Percentiles rank a stretch among this genome's conserved stretches.
Evolutionary conservation across 2,797 vertebrate species (phyloP).

Genomic region (Poeciliopsis turneri): DNA sequence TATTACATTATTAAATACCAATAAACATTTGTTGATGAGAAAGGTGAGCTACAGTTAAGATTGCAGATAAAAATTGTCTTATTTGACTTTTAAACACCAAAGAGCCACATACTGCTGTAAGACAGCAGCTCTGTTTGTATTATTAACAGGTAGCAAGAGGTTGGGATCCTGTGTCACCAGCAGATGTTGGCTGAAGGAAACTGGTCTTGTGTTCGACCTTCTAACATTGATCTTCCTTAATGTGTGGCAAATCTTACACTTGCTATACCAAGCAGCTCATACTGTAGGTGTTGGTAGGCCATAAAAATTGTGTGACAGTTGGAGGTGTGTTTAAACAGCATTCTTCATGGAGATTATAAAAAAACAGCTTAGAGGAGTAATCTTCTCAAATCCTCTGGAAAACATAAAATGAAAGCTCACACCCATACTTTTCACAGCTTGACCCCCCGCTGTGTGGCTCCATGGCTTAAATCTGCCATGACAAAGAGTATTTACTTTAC

Average conservation of each 20-base stretch:
- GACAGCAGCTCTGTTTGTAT: conserved; percentile 42
- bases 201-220: not conserved
- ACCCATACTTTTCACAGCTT: conserved; percentile 14
- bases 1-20: not conserved
- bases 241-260: not conserved
- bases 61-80: conserved; percentile 15
- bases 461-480: not conserved
- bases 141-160: conserved; percentile 51
- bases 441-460: not conserved
- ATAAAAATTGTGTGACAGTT: not conserved
- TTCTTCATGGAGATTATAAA: conserved; percentile 27
- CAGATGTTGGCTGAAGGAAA: conserved; percentile 10
- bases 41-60: conserved; percentile 20
- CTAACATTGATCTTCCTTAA: not conserved
- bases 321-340: not conserved
- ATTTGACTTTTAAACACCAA: conserved; percentile 34
- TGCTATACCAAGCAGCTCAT: not conserved
- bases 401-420: conserved; percentile 20
- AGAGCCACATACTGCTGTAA: conserved; percentile 30
- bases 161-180: conserved; percentile 36
- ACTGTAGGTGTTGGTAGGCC: not conserved
- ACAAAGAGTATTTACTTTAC: conserved; percentile 34
- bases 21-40: not conserved
- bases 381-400: conserved; percentile 24
- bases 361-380: conserved; percentile 33